Evolutionary conservation across 2,888 invertebrate genomes (phyloP), one percentile per base, ranked within the genome.

Genomic region (Chalcosyrphus nemorum): DNA sequence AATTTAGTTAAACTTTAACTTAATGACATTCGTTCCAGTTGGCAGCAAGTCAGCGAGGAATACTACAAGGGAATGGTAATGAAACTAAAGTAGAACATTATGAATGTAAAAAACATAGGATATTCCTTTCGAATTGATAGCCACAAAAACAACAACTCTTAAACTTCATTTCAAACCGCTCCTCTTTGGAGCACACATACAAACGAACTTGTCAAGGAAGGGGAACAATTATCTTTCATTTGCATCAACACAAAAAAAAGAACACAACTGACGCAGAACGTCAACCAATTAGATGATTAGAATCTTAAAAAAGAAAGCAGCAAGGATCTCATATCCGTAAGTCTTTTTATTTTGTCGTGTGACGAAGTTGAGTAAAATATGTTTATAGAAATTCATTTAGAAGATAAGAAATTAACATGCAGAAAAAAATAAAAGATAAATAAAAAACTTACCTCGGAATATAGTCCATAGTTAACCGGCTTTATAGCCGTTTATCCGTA

Each of bases 21-120:
- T 82, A 82, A 82, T 82, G 82, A 82, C 68, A 63, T 59, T 50
- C 82, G 82, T 82, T 82, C 82, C 72, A 82, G 61, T 74, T 56
- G 82, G 74, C 15, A 54, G 74, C 15, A 54, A 52, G 66, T 0
- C 57, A 17, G 45, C 38, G 45, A n/a, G n/a, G 15, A 70, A 66
- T 75, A 71, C 65, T 76, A 59, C 76, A 81, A 71, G 57, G 21
- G 45, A 76, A 77, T 77, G 32, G 54, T 72, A 65, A 72, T 61
- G 35, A 66, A 72, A 71, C 52, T 32, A 15, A 71, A 61, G 29
- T 54, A 52, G 41, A 13, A 29, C 56, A 45, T 29, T 47, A 71
- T 66, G 71, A 54, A 71, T 50, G 15, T 38, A 75, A 17, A 61
- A 35, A 43, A 47, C 27, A 72, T 17, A 76, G 76, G 76, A 70